Base-by-base conservation (phyloP, 2,797 vertebrate genomes). In the Calcarius lapponicus region DNA sequence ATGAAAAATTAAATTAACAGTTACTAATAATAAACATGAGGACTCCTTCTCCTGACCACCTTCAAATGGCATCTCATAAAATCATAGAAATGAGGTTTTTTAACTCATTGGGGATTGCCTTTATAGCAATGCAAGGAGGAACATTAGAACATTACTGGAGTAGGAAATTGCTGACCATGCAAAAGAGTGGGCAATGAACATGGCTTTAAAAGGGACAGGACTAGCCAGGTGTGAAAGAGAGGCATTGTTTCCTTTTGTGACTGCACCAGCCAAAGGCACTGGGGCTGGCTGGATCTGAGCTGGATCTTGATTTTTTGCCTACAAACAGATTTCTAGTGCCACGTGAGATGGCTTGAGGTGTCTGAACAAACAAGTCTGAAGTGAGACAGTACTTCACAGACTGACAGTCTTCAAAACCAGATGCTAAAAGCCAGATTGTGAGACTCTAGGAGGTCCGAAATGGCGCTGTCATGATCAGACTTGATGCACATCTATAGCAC, bases 181-280 rank as follows among this genome's bases (percentile, higher is more conserved):
- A 80, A 74, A 72, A n/a, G 70, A 84, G 40, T 26, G 53, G 51
- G 70, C 66, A 84, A 38, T 73, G 80, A 93, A 43, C 17, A 43
- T 10, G 31, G 6, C 54, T 90, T 86, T 92, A 76, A 86, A 90
- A 83, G 28, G 51, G 47, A 66, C 17, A 75, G 21, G 31, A 80
- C 32, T 28, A 94, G 42, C 32, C 85, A 88, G 56, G 53, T 90
- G 56, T 92, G 88, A 95, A 91, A 92, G 87, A 79, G 51, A 75
- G 21, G n/a, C 29, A 31, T 80, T 91, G 58, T 91, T 92, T 86
- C 65, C 48, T 83, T 81, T 45, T 67, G 58, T 74, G 61, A n/a
- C 40, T 78, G 28, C 26, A 88, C 20, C 34, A 47, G 1, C 17
- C 71, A 29, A 88, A 73, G 2, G 1, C 10, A 3, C 4, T n/a